phyloP scores from a whole-genome alignment of 2,888 invertebrate species.

The Eilema caniola region DNA sequence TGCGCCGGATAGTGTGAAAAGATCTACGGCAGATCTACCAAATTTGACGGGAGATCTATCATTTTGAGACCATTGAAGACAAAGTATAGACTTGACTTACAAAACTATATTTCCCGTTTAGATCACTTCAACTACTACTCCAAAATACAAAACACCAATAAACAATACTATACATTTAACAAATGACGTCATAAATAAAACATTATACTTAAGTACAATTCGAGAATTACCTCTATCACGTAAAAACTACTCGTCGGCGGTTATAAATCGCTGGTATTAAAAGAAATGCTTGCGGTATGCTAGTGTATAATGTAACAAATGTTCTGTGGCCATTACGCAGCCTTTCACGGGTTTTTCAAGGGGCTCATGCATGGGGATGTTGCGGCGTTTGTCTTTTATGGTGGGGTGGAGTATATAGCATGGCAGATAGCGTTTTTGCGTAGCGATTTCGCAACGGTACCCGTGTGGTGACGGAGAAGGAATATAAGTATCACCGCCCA shows the following conservation, averaged over 20 bases:
- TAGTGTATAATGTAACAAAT: slow-evolving; percentile 80
- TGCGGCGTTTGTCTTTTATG: slow-evolving; percentile 73
- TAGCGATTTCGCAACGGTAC: too few species aligned
- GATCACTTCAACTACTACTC: not conserved
- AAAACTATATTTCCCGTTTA: not conserved
- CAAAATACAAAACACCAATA: slow-evolving; percentile 19
- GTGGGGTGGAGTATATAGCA: slow-evolving; percentile 48
- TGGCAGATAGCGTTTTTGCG: slow-evolving; percentile 34
- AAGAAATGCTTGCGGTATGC: slow-evolving; percentile 61
- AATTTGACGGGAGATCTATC: too few species aligned
- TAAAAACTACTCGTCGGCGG: slow-evolving; percentile 49
- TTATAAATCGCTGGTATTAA: slow-evolving; percentile 56
- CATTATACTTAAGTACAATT: slow-evolving; percentile 65
- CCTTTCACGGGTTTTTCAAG: slow-evolving; percentile 80
- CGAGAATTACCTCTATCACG: slow-evolving; percentile 58
- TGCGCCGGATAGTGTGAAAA: too few species aligned
- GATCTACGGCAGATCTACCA: too few species aligned
- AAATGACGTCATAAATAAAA: slow-evolving; percentile 79
- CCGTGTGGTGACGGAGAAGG: too few species aligned
- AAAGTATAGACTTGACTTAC: too few species aligned
- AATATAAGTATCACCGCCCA: too few species aligned
- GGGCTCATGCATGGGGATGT: slow-evolving; percentile 72
- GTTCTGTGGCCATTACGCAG: slow-evolving; percentile 76
- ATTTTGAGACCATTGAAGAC: too few species aligned
- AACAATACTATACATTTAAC: slow-evolving; percentile 58